Evolutionary conservation across 2,888 invertebrate genomes (phyloP), one percentile per base, ranked within the genome.

Genomic region (Oscheius sp.): DNA sequence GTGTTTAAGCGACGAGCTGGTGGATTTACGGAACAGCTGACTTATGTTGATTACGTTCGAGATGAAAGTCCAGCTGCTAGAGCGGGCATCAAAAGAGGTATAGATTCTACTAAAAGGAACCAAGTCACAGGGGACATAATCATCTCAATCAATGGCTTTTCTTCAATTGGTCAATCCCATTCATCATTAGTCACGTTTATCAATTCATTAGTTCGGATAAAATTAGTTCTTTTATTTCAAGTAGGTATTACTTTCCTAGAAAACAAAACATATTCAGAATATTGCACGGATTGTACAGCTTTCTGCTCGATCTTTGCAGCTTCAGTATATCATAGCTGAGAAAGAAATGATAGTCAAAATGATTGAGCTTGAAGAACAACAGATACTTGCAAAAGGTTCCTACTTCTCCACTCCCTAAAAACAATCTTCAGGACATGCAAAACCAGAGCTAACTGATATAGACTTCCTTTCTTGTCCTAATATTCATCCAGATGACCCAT

Each of bases 31-130:
- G 96, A 97, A 88, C 92, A 95, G 90, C 93, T 96, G 70, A 96
- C 96, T 0, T 97, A 96, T 87, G 95, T 96, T 52, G 96, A 97
- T 87, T 95, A 94, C 87, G 95, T 96, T 67, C 95, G 95, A 82
- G 91, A 92, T 72, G 93, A 93, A 77, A 95, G 96, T 0, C 92
- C 96, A 0, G 96, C 96, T 0, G 93, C 92, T 84, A 90, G 91
- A 73, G 93, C 96, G 0, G 96, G 96, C 5, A 93, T 97, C 93
- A 90, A 95, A 10, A 93, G 94, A 88, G 96, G 91, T 90, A 48
- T 20, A 25, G 46, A n/a, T 42, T 20, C 6, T 34, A 39, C 29
- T 4, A 10, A 23, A 29, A 20, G 2, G 17, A 31, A 12, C 34
- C 1, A 20, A 12, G 33, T 68, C 33, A n/a, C 34, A 77, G 78